Conservation (phyloP, 1,140 invertebrate genomes). For the Drosophila aff. region DNA sequence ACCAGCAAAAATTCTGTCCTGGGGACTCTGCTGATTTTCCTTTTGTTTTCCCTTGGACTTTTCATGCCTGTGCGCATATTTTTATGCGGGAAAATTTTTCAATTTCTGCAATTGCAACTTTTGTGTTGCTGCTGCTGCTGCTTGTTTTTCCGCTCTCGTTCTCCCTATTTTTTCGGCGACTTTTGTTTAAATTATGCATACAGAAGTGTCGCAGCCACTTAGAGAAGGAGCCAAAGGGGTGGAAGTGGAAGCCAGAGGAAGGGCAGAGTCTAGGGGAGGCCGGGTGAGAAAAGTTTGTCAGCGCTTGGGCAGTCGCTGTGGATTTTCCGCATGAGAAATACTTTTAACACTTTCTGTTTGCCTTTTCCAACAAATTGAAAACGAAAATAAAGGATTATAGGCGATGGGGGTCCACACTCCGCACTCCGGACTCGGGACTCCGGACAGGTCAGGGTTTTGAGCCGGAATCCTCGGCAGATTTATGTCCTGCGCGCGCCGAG, state of each 20-base stretch:
- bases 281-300: constrained; percentile 54
- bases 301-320: constrained; percentile 51
- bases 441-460: constrained; percentile 13
- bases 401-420: constrained; percentile 2
- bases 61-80: constrained; percentile 54
- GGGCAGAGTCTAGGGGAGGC: neutral
- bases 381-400: constrained; percentile 63
- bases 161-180: constrained; percentile 37
- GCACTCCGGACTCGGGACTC: neutral
- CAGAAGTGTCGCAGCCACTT: constrained; percentile 71
- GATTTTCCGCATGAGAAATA: constrained; percentile 69
- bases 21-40: constrained; percentile 22
- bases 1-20: constrained; percentile 45
- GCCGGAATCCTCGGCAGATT: constrained; percentile 12
- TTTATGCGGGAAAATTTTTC: constrained; percentile 70
- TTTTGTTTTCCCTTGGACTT: constrained; percentile 40
- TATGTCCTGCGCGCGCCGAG: constrained; percentile 19
- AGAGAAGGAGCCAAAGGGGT: constrained; percentile 12
- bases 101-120: constrained; percentile 64
- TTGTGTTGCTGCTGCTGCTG: constrained; percentile 14
- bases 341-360: constrained; percentile 67
- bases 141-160: constrained; percentile 29
- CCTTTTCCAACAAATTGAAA: constrained; percentile 62
- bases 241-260: neutral
- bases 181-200: constrained; percentile 70